Evolutionary conservation across 2,888 invertebrate genomes (phyloP).

Genomic region (Copidosoma aretas): DNA sequence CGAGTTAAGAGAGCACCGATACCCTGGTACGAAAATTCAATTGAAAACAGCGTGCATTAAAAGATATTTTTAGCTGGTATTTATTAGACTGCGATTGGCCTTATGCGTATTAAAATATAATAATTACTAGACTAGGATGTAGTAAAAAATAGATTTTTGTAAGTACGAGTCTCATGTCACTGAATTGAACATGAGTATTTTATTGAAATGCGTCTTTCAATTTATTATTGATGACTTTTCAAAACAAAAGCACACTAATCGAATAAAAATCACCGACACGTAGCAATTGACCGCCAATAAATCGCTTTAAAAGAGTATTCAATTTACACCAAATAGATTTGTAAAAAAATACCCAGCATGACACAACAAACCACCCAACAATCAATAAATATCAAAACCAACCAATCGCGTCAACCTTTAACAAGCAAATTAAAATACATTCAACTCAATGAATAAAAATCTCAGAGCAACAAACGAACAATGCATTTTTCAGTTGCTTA

Average conservation of each 20-base stretch:
- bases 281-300: neutral
- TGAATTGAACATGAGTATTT: conserved; percentile 5
- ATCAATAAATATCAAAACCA: conserved; percentile 39
- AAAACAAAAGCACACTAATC: neutral
- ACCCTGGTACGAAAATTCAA: conserved; percentile 36
- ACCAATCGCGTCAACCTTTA: conserved; percentile 33
- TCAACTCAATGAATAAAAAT: conserved; percentile 4
- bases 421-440: conserved; percentile 17
- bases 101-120: conserved; percentile 16
- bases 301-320: conserved; percentile 8
- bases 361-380: conserved; percentile 26
- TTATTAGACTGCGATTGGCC: conserved; percentile 10
- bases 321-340: conserved; percentile 23
- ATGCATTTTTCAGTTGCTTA: neutral
- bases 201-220: neutral
- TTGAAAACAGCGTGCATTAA: conserved; percentile 15
- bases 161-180: neutral
- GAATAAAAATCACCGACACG: neutral
- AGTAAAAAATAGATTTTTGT: conserved; percentile 12
- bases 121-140: conserved; percentile 22
- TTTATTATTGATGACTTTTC: neutral
- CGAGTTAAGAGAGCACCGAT: conserved; percentile 27
- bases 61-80: conserved; percentile 3
- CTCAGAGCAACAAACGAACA: conserved; percentile 23
- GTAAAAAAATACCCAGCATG: conserved; percentile 15